These are phyloP conservation scores for Zaprionus vittiger DNA, from an alignment of 1,140 invertebrate genomes.

Conservation along the genomic window DNA sequence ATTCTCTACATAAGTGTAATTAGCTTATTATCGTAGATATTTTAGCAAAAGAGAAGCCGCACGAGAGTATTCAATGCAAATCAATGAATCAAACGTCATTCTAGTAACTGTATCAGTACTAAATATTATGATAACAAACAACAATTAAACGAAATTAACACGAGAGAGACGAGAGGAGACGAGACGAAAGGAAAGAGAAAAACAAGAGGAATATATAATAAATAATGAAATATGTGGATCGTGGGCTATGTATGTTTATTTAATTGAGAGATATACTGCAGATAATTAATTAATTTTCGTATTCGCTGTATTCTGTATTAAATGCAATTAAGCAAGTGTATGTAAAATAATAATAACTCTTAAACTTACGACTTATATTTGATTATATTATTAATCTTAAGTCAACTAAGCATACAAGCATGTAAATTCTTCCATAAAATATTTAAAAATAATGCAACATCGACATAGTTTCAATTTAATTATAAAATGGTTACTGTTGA, in stretches of 20 bases:
- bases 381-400: constrained; percentile 62
- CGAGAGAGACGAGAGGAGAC: background rate
- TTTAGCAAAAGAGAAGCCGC: background rate
- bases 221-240: background rate
- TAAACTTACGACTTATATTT: constrained; percentile 32
- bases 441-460: constrained; percentile 28
- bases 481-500: too few species aligned
- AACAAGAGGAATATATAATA: background rate
- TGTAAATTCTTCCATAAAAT: constrained; percentile 72
- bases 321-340: constrained; percentile 58
- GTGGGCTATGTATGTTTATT: background rate
- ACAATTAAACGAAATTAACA: too few species aligned
- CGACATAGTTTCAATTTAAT: too few species aligned
- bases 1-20: constrained; percentile 4
- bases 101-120: background rate
- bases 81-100: too few species aligned
- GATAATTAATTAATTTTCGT: constrained; percentile 16
- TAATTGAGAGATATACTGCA: constrained; percentile 10
- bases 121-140: too few species aligned
- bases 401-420: constrained; percentile 46
- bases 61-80: background rate
- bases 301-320: constrained; percentile 52
- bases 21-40: constrained; percentile 7
- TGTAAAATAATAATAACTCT: constrained; percentile 43
- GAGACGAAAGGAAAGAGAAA: background rate